Conservation (phyloP, 1,140 invertebrate species). For the Myzus persicae region DNA sequence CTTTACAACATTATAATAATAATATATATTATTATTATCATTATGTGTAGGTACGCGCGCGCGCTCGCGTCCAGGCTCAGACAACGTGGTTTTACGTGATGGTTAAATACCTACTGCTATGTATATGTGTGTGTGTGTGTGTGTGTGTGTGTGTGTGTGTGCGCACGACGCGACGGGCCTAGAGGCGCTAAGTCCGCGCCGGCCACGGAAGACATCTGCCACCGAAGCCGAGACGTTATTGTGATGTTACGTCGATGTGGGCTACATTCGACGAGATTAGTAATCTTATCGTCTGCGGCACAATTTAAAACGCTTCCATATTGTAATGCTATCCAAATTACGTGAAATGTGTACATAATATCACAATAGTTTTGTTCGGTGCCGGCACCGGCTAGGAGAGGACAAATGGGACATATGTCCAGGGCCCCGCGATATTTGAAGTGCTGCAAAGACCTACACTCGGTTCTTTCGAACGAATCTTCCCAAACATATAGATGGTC, state of each 20-base stretch:
- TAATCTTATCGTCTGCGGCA: not conserved
- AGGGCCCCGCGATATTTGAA: no score
- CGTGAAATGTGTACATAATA: not conserved
- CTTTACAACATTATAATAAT: not conserved
- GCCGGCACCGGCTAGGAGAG: no score
- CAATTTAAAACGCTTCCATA: not conserved
- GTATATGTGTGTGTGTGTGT: not conserved
- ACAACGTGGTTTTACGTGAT: slow-evolving; percentile 18
- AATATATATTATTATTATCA: not conserved
- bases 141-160: not conserved
- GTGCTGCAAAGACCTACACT: no score
- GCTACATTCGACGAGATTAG: not conserved
- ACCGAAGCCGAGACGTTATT: not conserved
- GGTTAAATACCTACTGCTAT: not conserved
- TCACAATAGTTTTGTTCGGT: not conserved
- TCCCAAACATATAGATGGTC: no score
- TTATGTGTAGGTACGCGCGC: not conserved
- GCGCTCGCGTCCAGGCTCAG: not conserved
- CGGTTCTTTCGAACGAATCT: no score
- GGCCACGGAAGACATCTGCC: not conserved
- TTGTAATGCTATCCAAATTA: no score
- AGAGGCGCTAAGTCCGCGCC: not conserved
- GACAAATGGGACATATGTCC: no score
- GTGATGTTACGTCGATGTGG: not conserved
- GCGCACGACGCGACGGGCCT: not conserved